Evolutionary conservation across 2,888 invertebrate genomes (phyloP), one percentile per base, ranked within the genome.

Genomic region (Caenorhabditis panamensis): DNA sequence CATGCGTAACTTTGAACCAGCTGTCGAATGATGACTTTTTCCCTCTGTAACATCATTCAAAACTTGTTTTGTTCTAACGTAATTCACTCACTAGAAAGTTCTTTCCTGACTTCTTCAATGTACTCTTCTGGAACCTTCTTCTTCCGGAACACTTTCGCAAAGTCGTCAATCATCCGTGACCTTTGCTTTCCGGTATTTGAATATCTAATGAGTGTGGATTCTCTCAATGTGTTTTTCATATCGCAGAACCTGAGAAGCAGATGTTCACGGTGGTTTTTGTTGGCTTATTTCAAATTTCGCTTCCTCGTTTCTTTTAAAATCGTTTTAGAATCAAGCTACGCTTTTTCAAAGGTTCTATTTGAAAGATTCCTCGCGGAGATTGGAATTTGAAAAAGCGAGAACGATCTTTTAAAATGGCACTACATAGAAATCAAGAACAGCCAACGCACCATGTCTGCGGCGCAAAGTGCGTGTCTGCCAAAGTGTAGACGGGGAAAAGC

Each of bases 401-500:
- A 41, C 13, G 5, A 41, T 41, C 13, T 41, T 41, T 41, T 3
- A 13, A 41, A 16, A 41, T 3, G 16, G 9, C 41, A 16, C 5
- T 13, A 31, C 31, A 31, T 31, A n/a, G n/a, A n/a, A n/a, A 22
- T 24, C 37, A 31, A 31, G 31, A n/a, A n/a, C n/a, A n/a, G n/a
- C n/a, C n/a, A 20, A 56, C 36, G 18, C 5, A 72, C 71, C 71
- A 72, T 13, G 71, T 62, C 47, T 72, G 71, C 44, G 71, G 71
- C 22, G 71, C 71, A 9, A 72, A 72, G 31, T 72, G 71, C 22
- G 71, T 63, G 24, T 72, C 71, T 9, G 71, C 62, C 1, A 54
- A 22, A 11, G 71, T 63, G 62, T 72, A 72, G 6, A 72, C 71
- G 18, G 71, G 71, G n/a, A 72, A 72, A 18, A 72, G 71, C 71